Evolutionary conservation across 2,113 vertebrate species (phyloP), one percentile per base, ranked within the genome.

Genomic region (Phoenicopterus ruber): DNA sequence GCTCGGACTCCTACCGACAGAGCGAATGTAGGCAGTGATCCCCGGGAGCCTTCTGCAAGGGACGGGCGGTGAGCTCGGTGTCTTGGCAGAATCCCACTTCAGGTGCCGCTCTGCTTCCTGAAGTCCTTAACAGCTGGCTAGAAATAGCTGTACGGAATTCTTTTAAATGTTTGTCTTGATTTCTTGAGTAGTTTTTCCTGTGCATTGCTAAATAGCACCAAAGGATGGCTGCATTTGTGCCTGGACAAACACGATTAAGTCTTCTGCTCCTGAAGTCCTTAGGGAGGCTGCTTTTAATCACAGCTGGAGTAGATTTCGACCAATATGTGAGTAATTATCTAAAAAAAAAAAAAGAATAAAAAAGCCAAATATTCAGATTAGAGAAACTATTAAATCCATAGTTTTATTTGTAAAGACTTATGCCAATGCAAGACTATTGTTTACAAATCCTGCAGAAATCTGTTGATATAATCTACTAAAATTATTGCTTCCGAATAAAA

Each of bases 51-150:
- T 70, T 66, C 50, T 70, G 63, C 55, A 44, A 61, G 31, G 24
- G 38, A 5, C 73, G 87, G 46, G 42, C 42, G 82, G n/a, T 0
- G 1, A 58, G 19, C 36, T 74, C 0, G 0, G 46, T 54, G 18
- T 49, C 25, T 81, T 70, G 65, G 19, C 42, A 71, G 38, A 82
- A 71, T 73, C 49, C 40, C 14, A 3, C 14, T n/a, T 31, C 66
- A 34, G 11, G 8, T 92, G 70, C 25, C 3, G 2, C 32, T 88
- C 25, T 72, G 29, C 57, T 76, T 88, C n/a, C n/a, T 63, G 26
- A 52, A 54, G 34, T 65, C 34, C 50, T 62, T 83, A 29, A 72
- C 31, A 42, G 34, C 21, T 63, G 9, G 7, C 62, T 50, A 72
- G 62, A 94, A 90, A 54, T 34, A 77, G 38, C 21, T 80, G 4